phyloP scores from a whole-genome alignment of 53 echinoderm and acorn worm species.

The Crossaster papposus region DNA sequence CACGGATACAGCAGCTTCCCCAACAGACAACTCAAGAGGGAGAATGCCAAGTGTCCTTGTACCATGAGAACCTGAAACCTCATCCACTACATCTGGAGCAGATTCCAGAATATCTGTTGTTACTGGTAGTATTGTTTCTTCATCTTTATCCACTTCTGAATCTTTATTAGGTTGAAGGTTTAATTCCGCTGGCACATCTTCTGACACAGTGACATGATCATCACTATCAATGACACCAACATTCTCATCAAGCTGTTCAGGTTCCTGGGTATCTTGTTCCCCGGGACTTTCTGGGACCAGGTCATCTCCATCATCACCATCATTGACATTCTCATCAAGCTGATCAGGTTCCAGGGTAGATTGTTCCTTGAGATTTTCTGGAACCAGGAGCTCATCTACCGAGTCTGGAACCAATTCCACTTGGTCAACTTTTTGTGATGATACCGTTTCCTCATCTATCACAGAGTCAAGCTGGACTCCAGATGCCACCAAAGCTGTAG shows the following conservation, averaged over 20 bases:
- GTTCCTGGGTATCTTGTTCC: background rate
- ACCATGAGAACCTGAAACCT: background rate
- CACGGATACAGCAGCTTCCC: slow-evolving; percentile 3
- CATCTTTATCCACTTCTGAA: background rate
- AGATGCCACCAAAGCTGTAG: background rate
- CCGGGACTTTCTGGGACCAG: background rate
- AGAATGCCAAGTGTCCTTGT: background rate
- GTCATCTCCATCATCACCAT: slow-evolving; percentile 6
- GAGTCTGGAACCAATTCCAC: background rate
- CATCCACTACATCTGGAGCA: background rate
- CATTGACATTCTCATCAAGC: background rate
- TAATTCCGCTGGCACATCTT: background rate
- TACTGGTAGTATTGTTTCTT: background rate
- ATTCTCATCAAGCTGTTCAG: background rate
- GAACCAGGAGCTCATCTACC: background rate
- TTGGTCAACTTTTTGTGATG: background rate
- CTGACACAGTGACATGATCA: background rate
- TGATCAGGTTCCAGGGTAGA: background rate
- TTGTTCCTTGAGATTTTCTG: slow-evolving; percentile 4
- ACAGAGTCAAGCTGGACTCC: background rate
- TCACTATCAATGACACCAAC: background rate
- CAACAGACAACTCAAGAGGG: slow-evolving; percentile 21
- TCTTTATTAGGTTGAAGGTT: background rate
- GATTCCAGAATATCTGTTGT: slow-evolving; percentile 5
- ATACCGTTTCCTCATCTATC: background rate